A percentile compares a stretch with the other conserved stretches of the same genome.
phyloP scores from a whole-genome alignment of 2,888 invertebrate species.

The Orthosia gracilis region DNA sequence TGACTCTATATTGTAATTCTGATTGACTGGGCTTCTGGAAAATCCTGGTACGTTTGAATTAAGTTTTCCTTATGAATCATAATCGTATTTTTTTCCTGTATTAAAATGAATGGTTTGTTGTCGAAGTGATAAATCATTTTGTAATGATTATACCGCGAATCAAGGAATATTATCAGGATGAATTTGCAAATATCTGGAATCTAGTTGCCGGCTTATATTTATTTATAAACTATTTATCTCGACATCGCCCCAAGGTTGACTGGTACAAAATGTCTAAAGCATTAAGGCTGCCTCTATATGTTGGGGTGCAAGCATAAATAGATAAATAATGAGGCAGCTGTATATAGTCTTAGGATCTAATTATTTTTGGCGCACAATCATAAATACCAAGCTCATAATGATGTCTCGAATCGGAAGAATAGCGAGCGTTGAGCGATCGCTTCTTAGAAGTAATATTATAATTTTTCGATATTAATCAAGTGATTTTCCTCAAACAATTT shows the following conservation, averaged over 20 bases:
- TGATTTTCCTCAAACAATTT: constrained; percentile 1
- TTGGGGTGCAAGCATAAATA: no score
- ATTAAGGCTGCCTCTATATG: no score
- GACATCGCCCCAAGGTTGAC: no score
- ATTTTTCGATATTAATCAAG: not conserved
- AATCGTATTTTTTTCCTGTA: constrained; percentile 32
- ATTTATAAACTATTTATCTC: no score
- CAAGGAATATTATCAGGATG: constrained; percentile 27
- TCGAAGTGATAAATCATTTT: constrained; percentile 4
- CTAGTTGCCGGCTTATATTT: not conserved
- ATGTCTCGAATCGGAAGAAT: not conserved
- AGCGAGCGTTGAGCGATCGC: not conserved
- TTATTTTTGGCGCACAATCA: not conserved
- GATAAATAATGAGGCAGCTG: not conserved
- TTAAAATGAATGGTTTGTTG: constrained; percentile 12
- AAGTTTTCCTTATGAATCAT: constrained; percentile 46
- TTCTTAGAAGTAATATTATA: constrained; percentile 2
- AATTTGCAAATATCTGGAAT: constrained; percentile 15
- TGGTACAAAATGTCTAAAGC: no score
- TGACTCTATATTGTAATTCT: constrained; percentile 40
- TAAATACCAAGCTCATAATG: not conserved
- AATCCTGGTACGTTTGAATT: constrained; percentile 23
- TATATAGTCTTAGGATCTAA: not conserved
- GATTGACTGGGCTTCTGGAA: constrained; percentile 51
- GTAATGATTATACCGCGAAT: constrained; percentile 27